Evolutionary conservation across 2,888 invertebrate genomes (phyloP).

Genomic region (Zele albiditarsus): DNA sequence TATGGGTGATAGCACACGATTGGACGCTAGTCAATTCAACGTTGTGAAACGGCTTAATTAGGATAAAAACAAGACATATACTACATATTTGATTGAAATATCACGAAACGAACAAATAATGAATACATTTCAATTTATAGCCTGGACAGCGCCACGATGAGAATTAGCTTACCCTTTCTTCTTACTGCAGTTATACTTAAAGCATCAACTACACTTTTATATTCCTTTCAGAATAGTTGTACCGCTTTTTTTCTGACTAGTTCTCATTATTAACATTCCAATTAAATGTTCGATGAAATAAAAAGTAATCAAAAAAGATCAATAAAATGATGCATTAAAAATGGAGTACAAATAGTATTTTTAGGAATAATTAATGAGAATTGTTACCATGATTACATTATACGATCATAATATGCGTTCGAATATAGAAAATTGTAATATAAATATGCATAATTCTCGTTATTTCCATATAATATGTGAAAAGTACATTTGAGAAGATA

Average conservation of each 20-base stretch:
- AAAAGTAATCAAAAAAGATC: too few relatives aligned
- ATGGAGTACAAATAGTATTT: slow-evolving; percentile 61
- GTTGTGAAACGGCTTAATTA: slow-evolving; percentile 2
- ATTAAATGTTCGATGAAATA: too few relatives aligned
- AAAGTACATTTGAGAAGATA: not conserved
- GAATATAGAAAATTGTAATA: not conserved
- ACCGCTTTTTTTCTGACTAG: too few relatives aligned
- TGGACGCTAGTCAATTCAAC: not conserved
- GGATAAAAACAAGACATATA: not conserved
- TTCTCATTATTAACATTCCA: not conserved
- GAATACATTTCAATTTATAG: not conserved
- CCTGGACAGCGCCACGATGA: too few relatives aligned
- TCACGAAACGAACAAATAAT: not conserved
- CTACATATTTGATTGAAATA: not conserved
- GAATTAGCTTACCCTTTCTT: too few relatives aligned
- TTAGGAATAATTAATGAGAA: slow-evolving; percentile 1
- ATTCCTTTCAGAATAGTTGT: too few relatives aligned
- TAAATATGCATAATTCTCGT: not conserved
- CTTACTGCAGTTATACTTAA: too few relatives aligned
- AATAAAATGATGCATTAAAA: slow-evolving; percentile 53
- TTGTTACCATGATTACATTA: slow-evolving; percentile 19
- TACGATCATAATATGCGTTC: not conserved
- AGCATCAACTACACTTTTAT: too few relatives aligned
- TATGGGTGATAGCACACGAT: not conserved
- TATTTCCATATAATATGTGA: not conserved